Base-by-base conservation (phyloP, 2,888 invertebrate genomes). In the Tyria jacobaeae region DNA sequence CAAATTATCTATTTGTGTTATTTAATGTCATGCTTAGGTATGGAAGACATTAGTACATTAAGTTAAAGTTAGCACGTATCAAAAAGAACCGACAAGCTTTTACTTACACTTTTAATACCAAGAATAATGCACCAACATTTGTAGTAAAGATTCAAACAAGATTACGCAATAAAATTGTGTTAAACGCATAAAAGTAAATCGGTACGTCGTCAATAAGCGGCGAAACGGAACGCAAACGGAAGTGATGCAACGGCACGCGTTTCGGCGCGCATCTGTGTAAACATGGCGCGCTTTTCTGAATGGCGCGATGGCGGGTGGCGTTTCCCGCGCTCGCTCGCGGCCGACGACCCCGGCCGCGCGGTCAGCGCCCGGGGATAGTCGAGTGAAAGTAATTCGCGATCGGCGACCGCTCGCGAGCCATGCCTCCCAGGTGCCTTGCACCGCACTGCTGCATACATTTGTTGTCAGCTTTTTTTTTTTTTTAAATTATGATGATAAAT, bases 321-420 rank as follows among this genome's bases (percentile, higher is more conserved):
- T 89, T 91, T 91, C 91, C 91, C 91, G 92, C 91, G 91, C 89
- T 86, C 85, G 85, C 71, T 62, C 64, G 76, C 88, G 90, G 89
- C 76, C 93, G 91, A 82, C 91, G 92, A 91, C 88, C 93, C 89
- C 87, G 83, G 83, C 78, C 83, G 82, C 84, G 76, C 91, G 91
- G 91, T 91, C 91, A 91, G 86, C 92, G 87, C 87, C 87, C 92
- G 91, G 88, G 91, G 91, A 91, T 89, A 91, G 88, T 85, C 85
- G 87, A 94, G 94, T 93, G 94, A 94, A 94, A 94, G 94, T 94
- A 92, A 92, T 93, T 93, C 91, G 92, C 92, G 89, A 91, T 75
- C 89, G 83, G 75, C 89, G 83, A 87, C 88, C 88, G 89, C 91
- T 84, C 82, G 89, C 91, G 82, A 86, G 83, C 84, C 85, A 87